Base-by-base conservation (phyloP, 2,797 vertebrate genomes). In the Sebastes diploproa region DNA sequence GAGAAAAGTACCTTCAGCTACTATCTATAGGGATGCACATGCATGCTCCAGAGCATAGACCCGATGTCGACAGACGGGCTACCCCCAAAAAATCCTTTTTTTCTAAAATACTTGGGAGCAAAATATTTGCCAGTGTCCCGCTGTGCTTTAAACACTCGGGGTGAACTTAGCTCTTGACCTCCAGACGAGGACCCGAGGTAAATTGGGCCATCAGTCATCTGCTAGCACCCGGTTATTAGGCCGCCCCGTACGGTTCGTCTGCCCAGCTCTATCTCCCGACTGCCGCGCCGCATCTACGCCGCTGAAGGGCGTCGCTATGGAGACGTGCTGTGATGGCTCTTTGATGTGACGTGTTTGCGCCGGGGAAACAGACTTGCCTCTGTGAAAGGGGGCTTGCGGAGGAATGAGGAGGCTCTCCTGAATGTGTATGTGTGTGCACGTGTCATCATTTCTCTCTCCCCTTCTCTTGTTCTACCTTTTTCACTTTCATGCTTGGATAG, bases 201-300 rank as follows among this genome's bases (percentile, higher is more conserved):
- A 90, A 91, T 89, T 91, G 81, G 85, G 22, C 86, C 88, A 93
- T 94, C 92, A 88, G 83, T 94, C 92, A 93, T 89, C 92, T 73
- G 87, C 87, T 85, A 74, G 87, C 86, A 76, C 79, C 81, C 74
- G 36, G 80, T 90, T 88, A 92, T 93, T 91, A 93, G 79, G 54
- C 75, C 16, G 64, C 63, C 81, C 20, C 20, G 29, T 65, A 76
- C 69, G 42, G 73, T 77, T 78, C 74, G 86, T 88, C 86, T 92
- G 91, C 90, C 89, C 89, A 86, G 82, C 61, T 18, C 87, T 62
- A 84, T 85, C 83, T 89, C 80, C 74, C 76, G 12, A 74, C 83
- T n/a, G 38, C 88, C 3, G 52, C 20, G 77, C 80, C 27, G 75
- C 88, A 78, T 88, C 91, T 70, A 70, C 72, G 71, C 32, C 50